phyloP scores from a whole-genome alignment of 92 coral and sea anemone species.

The Umimayanthus kanabou region DNA sequence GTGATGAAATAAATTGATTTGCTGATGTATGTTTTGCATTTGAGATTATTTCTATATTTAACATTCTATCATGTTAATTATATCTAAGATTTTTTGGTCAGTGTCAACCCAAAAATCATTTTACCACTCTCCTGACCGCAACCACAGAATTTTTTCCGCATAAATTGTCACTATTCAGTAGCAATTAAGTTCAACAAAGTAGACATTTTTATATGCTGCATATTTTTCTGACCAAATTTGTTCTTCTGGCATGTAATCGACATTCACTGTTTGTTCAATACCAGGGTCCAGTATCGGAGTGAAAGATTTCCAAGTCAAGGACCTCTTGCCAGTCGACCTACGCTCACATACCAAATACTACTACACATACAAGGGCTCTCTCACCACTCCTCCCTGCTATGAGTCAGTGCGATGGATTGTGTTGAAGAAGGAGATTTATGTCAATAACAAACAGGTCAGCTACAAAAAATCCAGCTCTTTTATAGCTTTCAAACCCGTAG shows the following conservation, averaged over 20 bases:
- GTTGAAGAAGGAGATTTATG: constrained; percentile 38
- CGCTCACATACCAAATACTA: constrained; percentile 32
- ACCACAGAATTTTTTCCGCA: too few species aligned
- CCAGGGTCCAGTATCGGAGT: constrained; percentile 13
- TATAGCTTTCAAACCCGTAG: background rate
- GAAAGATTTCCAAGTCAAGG: background rate
- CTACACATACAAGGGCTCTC: constrained; percentile 56
- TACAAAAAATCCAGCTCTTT: background rate
- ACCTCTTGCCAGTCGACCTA: background rate
- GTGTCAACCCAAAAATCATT: too few species aligned
- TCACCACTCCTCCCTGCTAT: constrained; percentile 54
- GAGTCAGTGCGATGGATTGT: constrained; percentile 63
- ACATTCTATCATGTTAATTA: too few species aligned
- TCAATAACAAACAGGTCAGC: constrained; percentile 45
- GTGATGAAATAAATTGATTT: too few species aligned
- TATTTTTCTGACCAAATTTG: background rate
- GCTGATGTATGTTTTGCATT: too few species aligned
- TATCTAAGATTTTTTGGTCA: too few species aligned
- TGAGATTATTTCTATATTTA: too few species aligned
- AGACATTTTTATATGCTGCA: background rate
- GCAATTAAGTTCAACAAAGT: too few species aligned
- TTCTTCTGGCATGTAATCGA: background rate
- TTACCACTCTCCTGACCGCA: too few species aligned
- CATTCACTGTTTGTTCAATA: background rate
- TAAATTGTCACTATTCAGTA: too few species aligned